Conservation (phyloP, 2,113 vertebrate species). For the Carollia perspicillata region DNA sequence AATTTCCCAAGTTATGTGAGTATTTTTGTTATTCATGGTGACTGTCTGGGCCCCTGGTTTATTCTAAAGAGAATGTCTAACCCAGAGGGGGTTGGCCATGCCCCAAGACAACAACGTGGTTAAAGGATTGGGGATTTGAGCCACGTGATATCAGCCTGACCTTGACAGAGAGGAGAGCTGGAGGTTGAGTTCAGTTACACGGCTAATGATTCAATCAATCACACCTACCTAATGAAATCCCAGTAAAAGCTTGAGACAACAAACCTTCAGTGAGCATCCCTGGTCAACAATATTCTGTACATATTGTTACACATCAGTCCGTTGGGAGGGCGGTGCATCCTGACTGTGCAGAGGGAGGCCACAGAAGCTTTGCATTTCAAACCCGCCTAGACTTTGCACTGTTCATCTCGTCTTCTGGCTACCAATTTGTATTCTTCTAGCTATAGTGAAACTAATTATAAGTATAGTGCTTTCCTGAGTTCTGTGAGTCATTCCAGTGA, state of each 20-base stretch:
- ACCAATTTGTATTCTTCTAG: neutral
- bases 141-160: neutral
- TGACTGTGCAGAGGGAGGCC: neutral
- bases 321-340: neutral
- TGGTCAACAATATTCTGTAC: neutral
- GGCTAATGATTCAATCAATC: neutral
- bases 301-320: rapidly evolving
- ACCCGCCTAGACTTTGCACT: neutral
- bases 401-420: neutral
- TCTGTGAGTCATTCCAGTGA: neutral
- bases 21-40: neutral
- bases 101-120: neutral
- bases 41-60: neutral
- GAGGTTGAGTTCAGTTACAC: neutral
- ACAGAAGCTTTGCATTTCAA: neutral
- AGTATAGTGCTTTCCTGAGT: neutral
- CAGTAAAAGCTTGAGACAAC: neutral
- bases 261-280: neutral
- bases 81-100: neutral
- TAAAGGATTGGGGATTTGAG: neutral
- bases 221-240: neutral
- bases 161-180: neutral
- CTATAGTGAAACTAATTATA: neutral
- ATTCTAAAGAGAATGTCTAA: neutral
- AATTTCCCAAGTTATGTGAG: neutral